These are phyloP conservation scores for Sebastes itinus DNA, from an alignment of 2,797 vertebrate species.

Conservation along the genomic window DNA sequence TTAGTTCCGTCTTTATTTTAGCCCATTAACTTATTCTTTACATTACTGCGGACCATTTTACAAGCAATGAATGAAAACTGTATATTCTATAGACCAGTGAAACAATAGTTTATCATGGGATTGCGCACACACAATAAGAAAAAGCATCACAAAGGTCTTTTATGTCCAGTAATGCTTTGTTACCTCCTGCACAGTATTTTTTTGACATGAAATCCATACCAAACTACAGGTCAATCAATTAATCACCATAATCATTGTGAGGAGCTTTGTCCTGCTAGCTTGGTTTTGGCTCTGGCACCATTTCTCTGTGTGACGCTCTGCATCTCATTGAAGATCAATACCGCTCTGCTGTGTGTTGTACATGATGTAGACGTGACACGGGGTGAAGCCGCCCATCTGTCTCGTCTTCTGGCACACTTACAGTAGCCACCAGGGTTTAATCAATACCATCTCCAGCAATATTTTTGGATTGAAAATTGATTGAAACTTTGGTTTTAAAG, in stretches of 20 bases:
- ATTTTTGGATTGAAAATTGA: too few species aligned
- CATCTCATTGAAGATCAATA: conserved; percentile 64
- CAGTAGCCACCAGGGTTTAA: conserved; percentile 3
- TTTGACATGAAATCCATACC: conserved; percentile 61
- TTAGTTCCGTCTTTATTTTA: background rate
- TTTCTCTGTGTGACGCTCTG: conserved; percentile 23
- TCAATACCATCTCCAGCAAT: background rate
- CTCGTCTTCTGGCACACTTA: conserved; percentile 6
- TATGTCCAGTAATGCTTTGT: background rate
- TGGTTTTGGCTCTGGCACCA: background rate
- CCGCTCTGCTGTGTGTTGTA: conserved; percentile 3
- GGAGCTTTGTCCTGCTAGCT: conserved; percentile 41
- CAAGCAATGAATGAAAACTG: background rate
- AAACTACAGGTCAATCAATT: conserved; percentile 40
- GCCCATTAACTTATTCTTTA: background rate
- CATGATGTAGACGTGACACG: background rate
- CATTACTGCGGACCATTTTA: background rate
- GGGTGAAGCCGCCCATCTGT: conserved; percentile 53
- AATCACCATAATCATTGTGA: conserved; percentile 33
- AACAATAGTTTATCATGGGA: background rate
- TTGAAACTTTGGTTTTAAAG: too few species aligned
- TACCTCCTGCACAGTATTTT: background rate
- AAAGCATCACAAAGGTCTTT: background rate
- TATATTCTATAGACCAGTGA: background rate
- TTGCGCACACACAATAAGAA: background rate